These are phyloP conservation scores for Crocallis elinguaria DNA, from an alignment of 2,888 invertebrate species.

Conservation along the genomic window DNA sequence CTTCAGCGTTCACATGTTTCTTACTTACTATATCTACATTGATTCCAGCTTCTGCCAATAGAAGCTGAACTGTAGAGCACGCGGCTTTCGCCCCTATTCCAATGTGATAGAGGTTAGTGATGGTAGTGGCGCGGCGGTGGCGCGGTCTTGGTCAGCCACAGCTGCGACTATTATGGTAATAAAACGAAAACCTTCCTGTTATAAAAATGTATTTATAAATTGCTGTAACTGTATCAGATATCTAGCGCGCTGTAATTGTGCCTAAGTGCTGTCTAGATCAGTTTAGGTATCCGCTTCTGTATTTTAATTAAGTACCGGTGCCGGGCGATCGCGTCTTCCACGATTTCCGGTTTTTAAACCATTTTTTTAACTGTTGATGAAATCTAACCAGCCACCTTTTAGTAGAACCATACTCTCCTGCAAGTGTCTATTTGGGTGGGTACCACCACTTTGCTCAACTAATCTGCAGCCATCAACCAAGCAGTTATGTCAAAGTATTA, in stretches of 20 bases:
- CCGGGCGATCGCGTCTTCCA: too few relatives aligned
- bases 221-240: conserved; percentile 8
- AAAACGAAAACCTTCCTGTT: conserved; percentile 11
- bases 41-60: background rate
- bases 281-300: background rate
- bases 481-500: too few relatives aligned
- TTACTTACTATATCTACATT: conserved; percentile 1
- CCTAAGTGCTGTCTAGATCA: too few relatives aligned
- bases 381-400: too few relatives aligned
- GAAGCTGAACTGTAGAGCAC: background rate
- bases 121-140: background rate
- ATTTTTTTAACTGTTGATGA: too few relatives aligned
- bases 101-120: conserved; percentile 2
- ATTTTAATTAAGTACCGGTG: background rate
- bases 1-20: background rate
- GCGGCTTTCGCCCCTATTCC: background rate
- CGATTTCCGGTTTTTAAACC: too few relatives aligned
- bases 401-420: too few relatives aligned
- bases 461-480: too few relatives aligned
- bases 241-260: background rate
- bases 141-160: background rate
- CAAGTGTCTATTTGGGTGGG: too few relatives aligned
- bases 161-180: conserved; percentile 1
- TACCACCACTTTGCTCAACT: too few relatives aligned
- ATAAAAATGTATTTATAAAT: conserved; percentile 9